Evolutionary conservation across 2,113 vertebrate species (phyloP), one percentile per base, ranked within the genome.

Genomic region (Diphyllodes magnificus): DNA sequence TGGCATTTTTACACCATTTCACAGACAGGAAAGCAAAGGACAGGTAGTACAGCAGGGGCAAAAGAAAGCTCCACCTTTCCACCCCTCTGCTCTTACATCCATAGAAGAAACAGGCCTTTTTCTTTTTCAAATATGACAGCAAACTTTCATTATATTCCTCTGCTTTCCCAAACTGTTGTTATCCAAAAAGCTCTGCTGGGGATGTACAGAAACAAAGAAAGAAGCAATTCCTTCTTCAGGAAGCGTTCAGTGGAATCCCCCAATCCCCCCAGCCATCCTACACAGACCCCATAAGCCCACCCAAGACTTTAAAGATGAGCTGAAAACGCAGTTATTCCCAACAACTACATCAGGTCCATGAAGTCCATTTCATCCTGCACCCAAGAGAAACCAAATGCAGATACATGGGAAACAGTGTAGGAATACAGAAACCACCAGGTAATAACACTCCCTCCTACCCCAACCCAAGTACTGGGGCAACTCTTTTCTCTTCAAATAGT

Each of bases 341-440:
- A 15, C 19, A 49, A n/a, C 23, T 20, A n/a, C 40, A 47, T 2
- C 1, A 0, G 2, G n/a, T 31, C 10, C 45, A 13, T 5, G 11
- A 42, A n/a, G 30, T 40, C 35, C 39, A 20, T 28, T n/a, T 90
- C 66, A 63, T 40, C 19, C 39, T 31, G 31, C 39, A 54, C 23
- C 30, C 60, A 66, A 63, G 17, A 54, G 75, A 86, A 92, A 71
- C 35, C 59, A 68, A 42, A 65, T 57, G 42, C 6, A 13, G 24
- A 31, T 7, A 44, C 6, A 7, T 8, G 44, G 44, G 30, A 56
- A 82, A 64, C 3, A 1, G 27, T 20, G 8, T 0, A 35, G 44
- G 37, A 90, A 47, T 5, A 76, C 8, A 65, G 23, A 78, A 73
- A 69, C 8, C 25, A 50, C 6, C 20, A 31, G 0, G 7, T 4